These are phyloP conservation scores for Emydocephalus ijimae DNA, from an alignment of 2,113 vertebrate genomes.

Conservation along the genomic window DNA sequence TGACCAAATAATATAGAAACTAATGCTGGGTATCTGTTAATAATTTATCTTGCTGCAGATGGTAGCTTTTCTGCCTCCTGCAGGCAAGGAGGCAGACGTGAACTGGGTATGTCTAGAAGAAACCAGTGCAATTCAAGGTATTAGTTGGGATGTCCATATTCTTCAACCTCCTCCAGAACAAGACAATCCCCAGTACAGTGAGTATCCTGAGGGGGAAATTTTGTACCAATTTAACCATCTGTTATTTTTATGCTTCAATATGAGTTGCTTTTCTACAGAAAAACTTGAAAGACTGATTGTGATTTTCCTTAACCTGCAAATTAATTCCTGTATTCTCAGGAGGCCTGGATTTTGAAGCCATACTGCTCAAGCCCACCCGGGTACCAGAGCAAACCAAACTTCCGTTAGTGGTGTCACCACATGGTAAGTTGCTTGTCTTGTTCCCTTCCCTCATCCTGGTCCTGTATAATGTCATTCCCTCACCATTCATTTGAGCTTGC, in stretches of 20 bases:
- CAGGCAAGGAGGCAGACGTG: conserved; percentile 71
- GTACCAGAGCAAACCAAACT: conserved; percentile 67
- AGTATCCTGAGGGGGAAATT: conserved; percentile 41
- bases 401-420: conserved; percentile 86
- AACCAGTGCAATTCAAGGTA: conserved; percentile 65
- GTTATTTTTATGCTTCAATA: neutral
- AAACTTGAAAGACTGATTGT: neutral
- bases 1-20: neutral
- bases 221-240: neutral
- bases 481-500: neutral
- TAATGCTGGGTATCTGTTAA: neutral
- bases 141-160: conserved; percentile 80
- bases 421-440: conserved; percentile 73
- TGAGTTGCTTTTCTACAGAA: neutral
- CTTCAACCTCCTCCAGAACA: conserved; percentile 83
- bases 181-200: conserved; percentile 84
- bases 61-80: conserved; percentile 81
- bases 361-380: conserved; percentile 82
- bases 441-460: neutral
- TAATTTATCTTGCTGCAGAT: conserved; percentile 69
- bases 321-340: conserved; percentile 60
- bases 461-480: neutral
- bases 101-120: conserved; percentile 89
- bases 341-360: conserved; percentile 86
- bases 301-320: neutral